Conservation (phyloP, 2,888 invertebrate genomes). For the Sesia apiformis region DNA sequence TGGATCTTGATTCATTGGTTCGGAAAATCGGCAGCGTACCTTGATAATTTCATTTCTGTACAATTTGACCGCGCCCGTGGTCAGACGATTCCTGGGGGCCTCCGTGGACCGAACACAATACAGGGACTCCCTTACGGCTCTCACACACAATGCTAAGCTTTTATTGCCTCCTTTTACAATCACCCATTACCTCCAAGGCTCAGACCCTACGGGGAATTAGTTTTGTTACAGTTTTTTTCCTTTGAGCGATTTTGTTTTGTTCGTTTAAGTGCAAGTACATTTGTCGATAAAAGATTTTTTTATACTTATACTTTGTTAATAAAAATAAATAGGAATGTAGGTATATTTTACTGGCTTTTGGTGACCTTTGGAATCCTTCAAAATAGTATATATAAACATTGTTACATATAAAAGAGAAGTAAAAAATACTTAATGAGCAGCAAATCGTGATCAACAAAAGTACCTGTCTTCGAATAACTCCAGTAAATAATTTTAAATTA, state of each 20-base stretch:
- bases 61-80: slow-evolving; percentile 74
- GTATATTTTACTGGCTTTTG: no score
- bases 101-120: slow-evolving; percentile 66
- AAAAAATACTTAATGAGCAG: no score
- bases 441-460: no score
- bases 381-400: no score
- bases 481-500: no score
- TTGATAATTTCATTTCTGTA: slow-evolving; percentile 76
- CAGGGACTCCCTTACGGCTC: slow-evolving; percentile 64
- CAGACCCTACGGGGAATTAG: slow-evolving; percentile 63
- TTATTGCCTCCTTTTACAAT: slow-evolving; percentile 75
- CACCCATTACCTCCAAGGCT: slow-evolving; percentile 70
- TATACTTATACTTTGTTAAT: no score
- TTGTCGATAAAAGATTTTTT: no score
- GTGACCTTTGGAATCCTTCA: no score
- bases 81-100: slow-evolving; percentile 68
- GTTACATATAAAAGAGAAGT: no score
- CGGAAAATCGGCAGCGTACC: slow-evolving; percentile 75
- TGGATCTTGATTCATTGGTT: slow-evolving; percentile 75
- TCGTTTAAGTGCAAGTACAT: no score
- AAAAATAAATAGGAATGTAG: no score
- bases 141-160: slow-evolving; percentile 72
- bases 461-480: no score
- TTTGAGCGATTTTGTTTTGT: slow-evolving; percentile 43
- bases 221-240: slow-evolving; percentile 62